Conservation (phyloP, 1,140 invertebrate genomes). For the Cotesia glomerata region DNA sequence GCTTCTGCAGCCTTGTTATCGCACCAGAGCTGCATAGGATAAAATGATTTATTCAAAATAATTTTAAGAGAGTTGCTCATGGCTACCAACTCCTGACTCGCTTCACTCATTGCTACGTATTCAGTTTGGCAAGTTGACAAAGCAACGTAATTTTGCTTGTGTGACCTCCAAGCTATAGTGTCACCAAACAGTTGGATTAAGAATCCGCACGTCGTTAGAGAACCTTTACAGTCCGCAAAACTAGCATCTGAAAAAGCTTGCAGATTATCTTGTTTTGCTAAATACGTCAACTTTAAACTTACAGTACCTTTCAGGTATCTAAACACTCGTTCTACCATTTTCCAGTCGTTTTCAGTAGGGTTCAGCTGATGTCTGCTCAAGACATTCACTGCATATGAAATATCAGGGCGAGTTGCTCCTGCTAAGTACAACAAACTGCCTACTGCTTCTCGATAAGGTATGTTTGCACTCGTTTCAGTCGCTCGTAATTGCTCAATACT, state of each 20-base stretch:
- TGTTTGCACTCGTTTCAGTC: conserved; percentile 19
- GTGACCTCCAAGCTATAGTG: conserved; percentile 7
- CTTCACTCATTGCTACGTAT: conserved; percentile 32
- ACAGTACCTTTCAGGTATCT: conserved; percentile 4
- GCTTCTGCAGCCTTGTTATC: conserved; percentile 16
- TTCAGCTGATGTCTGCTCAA: conserved; percentile 40
- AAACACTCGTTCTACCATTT: conserved; percentile 25
- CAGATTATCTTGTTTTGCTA: neutral
- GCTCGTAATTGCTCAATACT: conserved; percentile 3
- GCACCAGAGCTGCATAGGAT: conserved; percentile 14
- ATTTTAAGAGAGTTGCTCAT: conserved; percentile 14
- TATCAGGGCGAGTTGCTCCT: conserved; percentile 47
- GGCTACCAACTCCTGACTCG: conserved; percentile 11
- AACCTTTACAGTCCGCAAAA: conserved; percentile 15
- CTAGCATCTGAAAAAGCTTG: conserved; percentile 15
- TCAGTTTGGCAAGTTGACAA: conserved; percentile 26
- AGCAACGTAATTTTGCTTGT: conserved; percentile 15
- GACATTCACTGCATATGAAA: conserved; percentile 45
- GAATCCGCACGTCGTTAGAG: conserved; percentile 10
- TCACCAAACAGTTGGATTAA: conserved; percentile 13
- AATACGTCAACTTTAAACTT: neutral
- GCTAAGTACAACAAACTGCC: conserved; percentile 49
- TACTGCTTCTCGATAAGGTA: conserved; percentile 43
- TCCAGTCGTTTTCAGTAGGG: conserved; percentile 34
- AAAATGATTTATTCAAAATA: conserved; percentile 16